phyloP scores from a whole-genome alignment of 2,888 invertebrate species.

The Tenthredo distinguenda region DNA sequence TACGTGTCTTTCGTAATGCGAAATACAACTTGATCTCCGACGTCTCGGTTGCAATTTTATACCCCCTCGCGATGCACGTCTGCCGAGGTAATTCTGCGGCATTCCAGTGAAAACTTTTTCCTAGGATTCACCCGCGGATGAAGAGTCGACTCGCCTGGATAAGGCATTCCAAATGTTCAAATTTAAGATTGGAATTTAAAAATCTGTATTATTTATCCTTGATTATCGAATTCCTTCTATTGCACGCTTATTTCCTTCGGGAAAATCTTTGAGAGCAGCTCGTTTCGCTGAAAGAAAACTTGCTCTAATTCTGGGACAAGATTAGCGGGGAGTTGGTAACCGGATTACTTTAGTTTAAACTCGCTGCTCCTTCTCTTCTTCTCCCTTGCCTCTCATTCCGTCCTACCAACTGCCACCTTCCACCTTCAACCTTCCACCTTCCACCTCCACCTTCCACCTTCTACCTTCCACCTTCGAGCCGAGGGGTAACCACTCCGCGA shows the following conservation, averaged over 20 bases:
- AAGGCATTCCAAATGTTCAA: not conserved
- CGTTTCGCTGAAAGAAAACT: constrained; percentile 61
- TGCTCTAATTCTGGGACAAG: constrained; percentile 65
- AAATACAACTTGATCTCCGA: constrained; percentile 40
- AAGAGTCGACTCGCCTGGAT: not conserved
- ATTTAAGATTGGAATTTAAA: not conserved
- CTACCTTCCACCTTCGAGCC: constrained; percentile 29
- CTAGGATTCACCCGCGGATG: not conserved
- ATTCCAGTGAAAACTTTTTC: constrained; percentile 26
- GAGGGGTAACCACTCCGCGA: constrained; percentile 51
- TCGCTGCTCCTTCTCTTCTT: constrained; percentile 56
- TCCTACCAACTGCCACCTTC: constrained; percentile 15
- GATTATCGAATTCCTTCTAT: not conserved
- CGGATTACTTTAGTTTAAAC: constrained; percentile 65
- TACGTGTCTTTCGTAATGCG: constrained; percentile 40
- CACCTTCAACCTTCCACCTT: constrained; percentile 15
- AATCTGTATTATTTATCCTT: not conserved
- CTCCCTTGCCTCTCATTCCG: constrained; percentile 5
- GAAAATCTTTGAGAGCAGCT: not conserved
- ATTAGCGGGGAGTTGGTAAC: constrained; percentile 65
- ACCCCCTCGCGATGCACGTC: not conserved
- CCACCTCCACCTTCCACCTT: constrained; percentile 6
- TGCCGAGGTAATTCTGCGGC: constrained; percentile 11
- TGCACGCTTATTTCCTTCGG: not conserved
- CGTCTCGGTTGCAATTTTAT: constrained; percentile 24